A percentile compares a stretch with the other conserved stretches of the same genome.
These are phyloP conservation scores for Laticauda laticaudata DNA, from an alignment of 2,113 vertebrate species.

Conservation along the genomic window DNA sequence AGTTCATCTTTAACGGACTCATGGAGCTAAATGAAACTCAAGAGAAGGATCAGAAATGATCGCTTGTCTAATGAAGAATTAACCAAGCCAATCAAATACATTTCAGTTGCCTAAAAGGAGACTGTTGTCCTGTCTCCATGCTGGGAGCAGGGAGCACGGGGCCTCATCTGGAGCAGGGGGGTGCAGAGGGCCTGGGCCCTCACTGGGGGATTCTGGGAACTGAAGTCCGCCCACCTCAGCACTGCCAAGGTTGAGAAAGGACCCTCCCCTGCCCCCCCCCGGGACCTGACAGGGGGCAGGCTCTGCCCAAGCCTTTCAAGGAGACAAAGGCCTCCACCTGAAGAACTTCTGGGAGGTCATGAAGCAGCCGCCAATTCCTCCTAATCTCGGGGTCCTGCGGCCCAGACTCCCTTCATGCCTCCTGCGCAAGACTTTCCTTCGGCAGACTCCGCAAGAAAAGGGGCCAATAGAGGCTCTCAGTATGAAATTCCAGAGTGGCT, in stretches of 20 bases:
- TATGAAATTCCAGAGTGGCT: not conserved
- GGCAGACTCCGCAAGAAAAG: not conserved
- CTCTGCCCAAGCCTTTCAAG: not conserved
- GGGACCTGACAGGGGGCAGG: not conserved
- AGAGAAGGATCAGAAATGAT: not conserved
- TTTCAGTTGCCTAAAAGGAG: not conserved
- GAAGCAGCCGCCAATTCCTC: not conserved
- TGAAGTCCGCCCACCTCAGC: not conserved
- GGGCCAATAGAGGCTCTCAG: too few species aligned
- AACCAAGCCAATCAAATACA: not conserved
- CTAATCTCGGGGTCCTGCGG: not conserved
- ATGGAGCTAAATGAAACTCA: not conserved
- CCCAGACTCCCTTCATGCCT: not conserved
- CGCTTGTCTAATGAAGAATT: not conserved
- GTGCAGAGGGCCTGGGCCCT: not conserved
- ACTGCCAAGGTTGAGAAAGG: not conserved
- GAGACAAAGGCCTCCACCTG: not conserved
- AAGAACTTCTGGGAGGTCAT: not conserved
- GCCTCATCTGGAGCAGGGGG: not conserved
- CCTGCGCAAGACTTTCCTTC: not conserved
- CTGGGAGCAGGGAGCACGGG: not conserved
- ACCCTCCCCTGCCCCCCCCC: too few species aligned
- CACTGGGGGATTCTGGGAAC: not conserved
- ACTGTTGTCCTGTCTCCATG: not conserved
- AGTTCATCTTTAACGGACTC: constrained; percentile 31